Percentiles rank a stretch among this genome's conserved stretches.
These are phyloP conservation scores for Psephotus haematonotus DNA, from an alignment of 2,113 vertebrate species.

Conservation along the genomic window DNA sequence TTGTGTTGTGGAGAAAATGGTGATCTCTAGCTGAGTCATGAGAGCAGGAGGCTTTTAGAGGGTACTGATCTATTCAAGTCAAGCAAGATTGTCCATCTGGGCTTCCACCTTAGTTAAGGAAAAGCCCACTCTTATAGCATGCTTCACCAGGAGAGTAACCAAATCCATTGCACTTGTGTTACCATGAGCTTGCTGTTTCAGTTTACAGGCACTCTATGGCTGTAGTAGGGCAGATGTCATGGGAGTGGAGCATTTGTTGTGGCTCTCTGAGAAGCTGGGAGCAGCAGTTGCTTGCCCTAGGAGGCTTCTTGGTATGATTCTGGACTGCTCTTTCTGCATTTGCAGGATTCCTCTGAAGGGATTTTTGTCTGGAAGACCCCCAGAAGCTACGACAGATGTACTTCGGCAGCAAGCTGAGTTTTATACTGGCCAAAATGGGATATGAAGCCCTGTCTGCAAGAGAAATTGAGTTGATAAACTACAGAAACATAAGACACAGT, in stretches of 20 bases:
- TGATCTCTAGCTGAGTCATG: background rate
- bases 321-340: background rate
- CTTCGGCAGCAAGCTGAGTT: background rate
- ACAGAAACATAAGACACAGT: background rate
- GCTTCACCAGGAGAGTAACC: background rate
- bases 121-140: background rate
- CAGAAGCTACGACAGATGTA: background rate
- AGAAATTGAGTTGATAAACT: background rate
- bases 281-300: background rate
- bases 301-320: background rate
- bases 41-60: accelerated
- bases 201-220: background rate
- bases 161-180: background rate
- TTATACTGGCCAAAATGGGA: background rate
- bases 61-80: background rate
- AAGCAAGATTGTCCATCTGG: background rate
- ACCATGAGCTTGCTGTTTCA: background rate
- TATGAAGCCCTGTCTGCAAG: background rate
- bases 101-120: background rate
- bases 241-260: background rate
- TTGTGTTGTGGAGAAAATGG: background rate
- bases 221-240: background rate
- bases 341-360: background rate
- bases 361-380: background rate
- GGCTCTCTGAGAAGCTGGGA: background rate